A percentile compares a stretch with the other conserved stretches of the same genome.
Evolutionary conservation across 2,797 vertebrate genomes (phyloP).

Genomic region (Dermochelys coriacea): DNA sequence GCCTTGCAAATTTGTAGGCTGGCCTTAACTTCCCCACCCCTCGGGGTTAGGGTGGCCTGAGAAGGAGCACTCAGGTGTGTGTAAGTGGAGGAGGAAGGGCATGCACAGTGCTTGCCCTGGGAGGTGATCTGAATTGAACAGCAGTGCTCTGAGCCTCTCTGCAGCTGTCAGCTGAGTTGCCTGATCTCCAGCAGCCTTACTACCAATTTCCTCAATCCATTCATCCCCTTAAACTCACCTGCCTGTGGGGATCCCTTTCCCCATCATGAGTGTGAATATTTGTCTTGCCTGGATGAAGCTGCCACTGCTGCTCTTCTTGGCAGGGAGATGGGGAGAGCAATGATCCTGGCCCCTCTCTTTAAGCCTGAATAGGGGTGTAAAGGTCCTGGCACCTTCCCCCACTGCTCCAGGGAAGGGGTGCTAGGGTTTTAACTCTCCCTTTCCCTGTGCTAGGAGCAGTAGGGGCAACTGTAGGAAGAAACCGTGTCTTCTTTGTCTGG

Average conservation of each 20-base stretch:
- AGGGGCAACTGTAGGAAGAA: background rate
- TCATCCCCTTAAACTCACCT: background rate
- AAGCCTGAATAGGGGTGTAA: background rate
- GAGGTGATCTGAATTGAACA: background rate
- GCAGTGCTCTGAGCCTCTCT: too few species aligned
- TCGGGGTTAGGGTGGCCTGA: background rate
- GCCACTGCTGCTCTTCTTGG: background rate
- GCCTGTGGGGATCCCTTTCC: background rate
- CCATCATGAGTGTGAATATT: background rate
- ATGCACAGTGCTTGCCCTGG: background rate
- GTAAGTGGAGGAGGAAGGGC: background rate
- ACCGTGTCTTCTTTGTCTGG: background rate
- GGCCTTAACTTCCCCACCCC: background rate
- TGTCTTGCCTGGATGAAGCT: background rate
- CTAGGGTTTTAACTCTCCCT: background rate
- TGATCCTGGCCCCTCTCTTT: background rate
- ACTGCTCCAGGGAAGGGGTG: background rate
- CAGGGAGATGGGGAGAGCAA: background rate
- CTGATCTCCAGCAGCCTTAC: too few species aligned
- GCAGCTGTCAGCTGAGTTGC: background rate
- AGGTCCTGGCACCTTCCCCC: background rate
- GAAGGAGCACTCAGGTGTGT: background rate
- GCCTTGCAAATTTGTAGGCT: background rate
- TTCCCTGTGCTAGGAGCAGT: background rate
- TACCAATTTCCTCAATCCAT: background rate